A percentile compares a stretch with the other conserved stretches of the same genome.
phyloP scores from a whole-genome alignment of 2,113 vertebrate species.

The Anser brachyrhynchus region DNA sequence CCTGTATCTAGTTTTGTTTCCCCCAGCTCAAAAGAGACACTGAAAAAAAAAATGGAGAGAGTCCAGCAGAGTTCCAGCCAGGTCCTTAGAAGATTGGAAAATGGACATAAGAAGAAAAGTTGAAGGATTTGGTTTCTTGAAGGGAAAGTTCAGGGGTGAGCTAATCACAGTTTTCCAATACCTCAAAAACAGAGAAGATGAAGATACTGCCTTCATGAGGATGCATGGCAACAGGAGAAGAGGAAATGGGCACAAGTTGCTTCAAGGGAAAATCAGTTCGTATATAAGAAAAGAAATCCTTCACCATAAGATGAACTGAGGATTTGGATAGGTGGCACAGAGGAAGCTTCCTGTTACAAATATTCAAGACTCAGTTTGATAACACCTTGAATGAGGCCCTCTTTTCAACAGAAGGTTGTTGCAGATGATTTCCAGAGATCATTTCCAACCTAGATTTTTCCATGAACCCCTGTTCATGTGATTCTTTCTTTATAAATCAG shows the following conservation, averaged over 20 bases:
- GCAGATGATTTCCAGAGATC: not conserved
- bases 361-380: not conserved
- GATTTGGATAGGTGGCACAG: not conserved
- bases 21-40: not conserved
- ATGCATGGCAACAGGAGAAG: not conserved
- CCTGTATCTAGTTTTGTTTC: not conserved
- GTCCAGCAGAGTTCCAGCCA: not conserved
- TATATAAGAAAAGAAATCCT: not conserved
- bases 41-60: not conserved
- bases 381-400: not conserved
- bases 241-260: not conserved
- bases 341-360: not conserved
- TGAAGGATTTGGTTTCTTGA: not conserved
- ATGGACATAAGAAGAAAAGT: not conserved
- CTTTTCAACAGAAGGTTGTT: not conserved
- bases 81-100: not conserved
- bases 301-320: not conserved
- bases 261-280: not conserved
- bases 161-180: not conserved
- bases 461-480: not conserved
- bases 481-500: not conserved
- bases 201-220: not conserved
- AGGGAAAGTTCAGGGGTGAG: not conserved
- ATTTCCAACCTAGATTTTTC: not conserved
- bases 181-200: not conserved